Evolutionary conservation across 2,113 vertebrate genomes (phyloP), one percentile per base, ranked within the genome.

Genomic region (Sminthopsis crassicaudata): DNA sequence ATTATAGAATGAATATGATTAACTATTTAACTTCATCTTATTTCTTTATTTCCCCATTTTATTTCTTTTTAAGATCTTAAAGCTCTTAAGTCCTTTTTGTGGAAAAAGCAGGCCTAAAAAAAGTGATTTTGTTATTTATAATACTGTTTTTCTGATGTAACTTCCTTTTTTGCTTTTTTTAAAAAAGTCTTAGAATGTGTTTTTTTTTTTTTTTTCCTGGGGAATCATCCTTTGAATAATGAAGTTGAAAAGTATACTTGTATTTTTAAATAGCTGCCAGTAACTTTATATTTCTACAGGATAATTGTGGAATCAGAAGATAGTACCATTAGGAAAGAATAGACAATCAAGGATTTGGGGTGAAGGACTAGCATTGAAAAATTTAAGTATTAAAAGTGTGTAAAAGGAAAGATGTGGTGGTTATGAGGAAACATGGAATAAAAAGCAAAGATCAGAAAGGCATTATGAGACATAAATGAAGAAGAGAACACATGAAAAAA

Each of bases 31-130:
- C 11, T 0, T 67, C 57, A 67, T 0, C 46, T 89, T 90, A 89
- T 93, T 96, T 88, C 24, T 67, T 92, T 92, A 90, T 42, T 6
- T 96, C 95, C 93, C 94, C 10, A 89, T 52, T n/a, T 97, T 90
- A 93, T 12, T 30, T 84, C 30, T 12, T 90, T 0, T 95, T 42
- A 91, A 57, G 53, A 91, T 95, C 93, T 48, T 12, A 93, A n/a
- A 92, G 46, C 60, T 93, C 30, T 94, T 91, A 12, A 67, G 48
- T 94, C 16, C 94, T 96, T 94, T n/a, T 36, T 90, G 19, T 93
- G 30, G 12, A 3, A 11, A 67, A 67, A 36, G 26, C 27, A 26
- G 10, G 2, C 27, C 57, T 60, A 60, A 60, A 60, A 60, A 60
- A 60, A 60, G 30, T 36, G 30, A 67, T 67, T 10, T 93, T 89